A percentile compares a stretch with the other conserved stretches of the same genome.
Evolutionary conservation across 92 coral and sea anemone genomes (phyloP).

Genomic region (Epizoanthus illoricatus): DNA sequence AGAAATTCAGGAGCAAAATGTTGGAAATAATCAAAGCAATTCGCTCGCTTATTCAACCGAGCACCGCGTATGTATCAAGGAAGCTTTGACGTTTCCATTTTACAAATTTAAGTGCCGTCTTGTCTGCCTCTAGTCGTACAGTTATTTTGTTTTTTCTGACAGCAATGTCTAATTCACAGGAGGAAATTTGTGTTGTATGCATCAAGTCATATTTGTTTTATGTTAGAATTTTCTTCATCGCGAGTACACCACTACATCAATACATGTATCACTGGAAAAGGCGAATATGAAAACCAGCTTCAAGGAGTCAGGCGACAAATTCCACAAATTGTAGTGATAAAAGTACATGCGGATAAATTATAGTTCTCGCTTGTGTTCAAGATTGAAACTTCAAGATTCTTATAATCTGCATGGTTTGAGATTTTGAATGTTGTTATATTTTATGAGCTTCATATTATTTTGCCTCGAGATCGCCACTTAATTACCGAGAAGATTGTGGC

Average conservation of each 20-base stretch:
- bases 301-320: no score
- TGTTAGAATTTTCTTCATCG: no score
- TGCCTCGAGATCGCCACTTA: background rate
- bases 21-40: slow-evolving; percentile 36
- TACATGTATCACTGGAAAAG: no score
- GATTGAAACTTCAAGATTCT: background rate
- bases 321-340: no score
- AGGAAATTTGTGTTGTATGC: no score
- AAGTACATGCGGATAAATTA: no score
- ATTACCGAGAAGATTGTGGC: background rate
- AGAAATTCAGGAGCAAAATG: background rate
- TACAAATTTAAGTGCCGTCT: background rate
- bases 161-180: no score
- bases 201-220: no score
- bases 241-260: no score
- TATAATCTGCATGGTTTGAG: background rate
- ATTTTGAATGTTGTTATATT: background rate
- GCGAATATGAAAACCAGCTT: no score
- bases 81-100: slow-evolving; percentile 17
- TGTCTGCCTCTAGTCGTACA: background rate
- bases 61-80: slow-evolving; percentile 59
- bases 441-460: background rate
- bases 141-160: background rate
- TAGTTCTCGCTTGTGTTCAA: no score
- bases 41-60: slow-evolving; percentile 58